Evolutionary conservation across 1,140 invertebrate genomes (phyloP), one percentile per base, ranked within the genome.

Genomic region (Drosophila grimshawi): DNA sequence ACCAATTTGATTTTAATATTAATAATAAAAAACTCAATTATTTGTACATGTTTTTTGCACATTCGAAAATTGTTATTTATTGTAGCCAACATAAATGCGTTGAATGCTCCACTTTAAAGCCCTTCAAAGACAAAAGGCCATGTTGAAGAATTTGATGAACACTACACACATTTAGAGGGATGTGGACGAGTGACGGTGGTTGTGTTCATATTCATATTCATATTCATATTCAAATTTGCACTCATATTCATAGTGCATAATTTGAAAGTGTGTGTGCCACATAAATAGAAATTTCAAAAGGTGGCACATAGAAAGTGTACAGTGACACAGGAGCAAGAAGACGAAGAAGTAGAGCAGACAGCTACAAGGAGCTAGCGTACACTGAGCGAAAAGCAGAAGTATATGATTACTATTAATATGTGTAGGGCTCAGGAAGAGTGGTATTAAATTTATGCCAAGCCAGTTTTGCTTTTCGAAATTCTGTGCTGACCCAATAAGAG

Each of bases 231-330:
- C 8, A 33, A 33, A 46, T 32, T 60, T 4, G 29, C 33, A 49
- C 19, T 63, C 33, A 32, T 64, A 64, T 45, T 33, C n/a, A 57
- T 35, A 6, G 29, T n/a, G 68, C 19, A 29, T 41, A 53, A 45
- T 19, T 19, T 19, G 19, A 19, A 19, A 19, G 19, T 33, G 43
- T 59, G 45, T 32, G 39, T 35, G 33, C 19, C 11, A 33, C 49
- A 67, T 60, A 72, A 68, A 67, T 64, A 64, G 59, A 75, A 63
- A 32, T 70, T 76, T 64, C 52, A 64, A 76, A 68, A 63, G 60
- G 33, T 46, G 66, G 55, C 55, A 11, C 65, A 49, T 70, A 64
- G 72, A 64, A 70, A 59, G 62, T 51, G 71, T 51, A 7, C 4
- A 1, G 53, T 8, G 53, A 56, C 11, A 39, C 19, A 19, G 19